phyloP scores from a whole-genome alignment of 92 coral and sea anemone genomes.

The Umimayanthus kanabou region DNA sequence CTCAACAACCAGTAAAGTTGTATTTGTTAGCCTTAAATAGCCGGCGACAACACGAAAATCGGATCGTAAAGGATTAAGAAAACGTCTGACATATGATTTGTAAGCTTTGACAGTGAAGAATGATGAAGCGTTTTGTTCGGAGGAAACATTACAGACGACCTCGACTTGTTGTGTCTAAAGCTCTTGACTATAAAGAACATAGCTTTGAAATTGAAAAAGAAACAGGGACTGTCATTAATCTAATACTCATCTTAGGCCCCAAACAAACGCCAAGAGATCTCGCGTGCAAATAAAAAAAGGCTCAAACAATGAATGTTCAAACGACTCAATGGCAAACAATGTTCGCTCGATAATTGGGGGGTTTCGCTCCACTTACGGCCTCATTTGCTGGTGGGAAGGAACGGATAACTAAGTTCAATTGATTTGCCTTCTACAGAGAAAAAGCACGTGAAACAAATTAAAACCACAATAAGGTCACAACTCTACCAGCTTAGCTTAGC shows the following conservation, averaged over 20 bases:
- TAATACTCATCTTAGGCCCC: background rate
- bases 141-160: background rate
- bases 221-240: conserved; percentile 1
- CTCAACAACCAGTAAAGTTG: background rate
- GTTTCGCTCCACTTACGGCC: background rate
- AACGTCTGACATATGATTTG: background rate
- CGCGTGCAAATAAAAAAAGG: conserved; percentile 24
- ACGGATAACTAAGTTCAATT: conserved; percentile 34
- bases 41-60: background rate
- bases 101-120: background rate
- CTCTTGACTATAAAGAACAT: conserved; percentile 13
- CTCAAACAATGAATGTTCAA: conserved; percentile 16
- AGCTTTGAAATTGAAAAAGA: background rate
- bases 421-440: conserved; percentile 7
- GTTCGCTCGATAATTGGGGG: conserved; percentile 28
- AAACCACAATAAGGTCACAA: conserved; percentile 14
- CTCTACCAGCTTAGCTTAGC: background rate
- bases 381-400: conserved; percentile 39
- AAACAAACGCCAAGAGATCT: conserved; percentile 29
- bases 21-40: background rate
- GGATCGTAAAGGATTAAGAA: background rate
- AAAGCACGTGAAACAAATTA: conserved; percentile 41
- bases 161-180: conserved; percentile 30
- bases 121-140: conserved; percentile 1
- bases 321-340: conserved; percentile 18